phyloP scores from a whole-genome alignment of 2,113 vertebrate species.

The Caretta caretta region DNA sequence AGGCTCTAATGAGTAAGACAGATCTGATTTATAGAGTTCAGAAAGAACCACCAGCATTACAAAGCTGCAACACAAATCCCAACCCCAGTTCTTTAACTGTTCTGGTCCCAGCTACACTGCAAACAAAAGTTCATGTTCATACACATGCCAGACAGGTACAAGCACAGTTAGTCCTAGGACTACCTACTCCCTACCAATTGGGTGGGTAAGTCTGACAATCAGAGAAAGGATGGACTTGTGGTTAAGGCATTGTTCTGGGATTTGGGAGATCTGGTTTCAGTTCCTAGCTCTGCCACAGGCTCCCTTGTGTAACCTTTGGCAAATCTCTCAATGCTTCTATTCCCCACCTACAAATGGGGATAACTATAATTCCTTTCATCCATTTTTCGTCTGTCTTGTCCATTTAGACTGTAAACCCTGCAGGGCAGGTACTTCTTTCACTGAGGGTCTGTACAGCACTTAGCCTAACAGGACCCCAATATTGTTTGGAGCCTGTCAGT shows the following conservation, averaged over 20 bases:
- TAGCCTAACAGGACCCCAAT: background rate
- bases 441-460: background rate
- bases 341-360: background rate
- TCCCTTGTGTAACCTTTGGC: background rate
- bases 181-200: no score
- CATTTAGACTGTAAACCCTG: background rate
- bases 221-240: background rate
- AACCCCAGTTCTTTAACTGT: background rate
- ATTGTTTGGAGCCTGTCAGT: background rate
- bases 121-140: background rate
- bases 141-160: background rate
- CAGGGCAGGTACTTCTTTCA: background rate
- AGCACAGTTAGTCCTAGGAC: background rate
- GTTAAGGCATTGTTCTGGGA: background rate
- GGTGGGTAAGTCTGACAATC: background rate
- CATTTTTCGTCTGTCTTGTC: rapidly evolving
- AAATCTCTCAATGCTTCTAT: background rate
- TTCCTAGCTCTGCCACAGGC: background rate
- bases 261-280: background rate
- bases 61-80: rapidly evolving
- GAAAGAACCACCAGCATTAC: background rate
- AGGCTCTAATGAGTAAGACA: background rate
- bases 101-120: background rate
- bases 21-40: background rate
- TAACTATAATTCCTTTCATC: rapidly evolving